Base-by-base conservation (phyloP, 2,888 invertebrate species). In the Stictocephala bisonia region DNA sequence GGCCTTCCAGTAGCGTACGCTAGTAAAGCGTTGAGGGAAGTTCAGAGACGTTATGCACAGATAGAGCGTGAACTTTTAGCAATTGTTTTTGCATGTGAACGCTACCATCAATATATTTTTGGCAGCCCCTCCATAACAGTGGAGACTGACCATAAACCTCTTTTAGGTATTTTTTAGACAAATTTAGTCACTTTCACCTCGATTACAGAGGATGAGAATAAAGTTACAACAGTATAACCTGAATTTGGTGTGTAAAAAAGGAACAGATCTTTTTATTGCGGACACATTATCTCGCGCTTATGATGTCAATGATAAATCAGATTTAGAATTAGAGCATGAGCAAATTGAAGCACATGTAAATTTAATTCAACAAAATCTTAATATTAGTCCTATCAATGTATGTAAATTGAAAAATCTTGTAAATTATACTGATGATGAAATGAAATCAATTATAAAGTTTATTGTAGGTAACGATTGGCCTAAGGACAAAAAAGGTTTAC, bases 111-210 rank as follows among this genome's bases (percentile, higher is more conserved):
- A 15, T 67, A 24, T 7, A 48, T 67, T 24, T 67, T 67, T 67
- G 48, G 26, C n/a, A n/a, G n/a, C 1, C 26, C 44, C 24, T 7
- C 4, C 7, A 6, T 71, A n/a, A 44, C 53, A 11, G 71, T 76
- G 1, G 56, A 73, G 29, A 73, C 73, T 4, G 74, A 76, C 35
- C 76, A 75, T 26, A 70, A 73, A 56, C 73, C 76, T 9, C 41
- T 75, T 27, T 27, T 50, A 24, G 27, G 18, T 1, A 67, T 67
- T 9, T 44, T 67, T n/a, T 18, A 48, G 6, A 67, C 44, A 27
- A 27, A 48, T 4, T 41, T 67, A 67, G n/a, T 26, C 56, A 29
- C 31, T 18, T 48, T 27, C 67, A 24, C 29, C 31, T 29, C 9
- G 67, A 11, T 18, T 67, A 26, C 67, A 48, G 27, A 44, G 67